phyloP scores from a whole-genome alignment of 2,888 invertebrate species.

The Melanotus villosus region DNA sequence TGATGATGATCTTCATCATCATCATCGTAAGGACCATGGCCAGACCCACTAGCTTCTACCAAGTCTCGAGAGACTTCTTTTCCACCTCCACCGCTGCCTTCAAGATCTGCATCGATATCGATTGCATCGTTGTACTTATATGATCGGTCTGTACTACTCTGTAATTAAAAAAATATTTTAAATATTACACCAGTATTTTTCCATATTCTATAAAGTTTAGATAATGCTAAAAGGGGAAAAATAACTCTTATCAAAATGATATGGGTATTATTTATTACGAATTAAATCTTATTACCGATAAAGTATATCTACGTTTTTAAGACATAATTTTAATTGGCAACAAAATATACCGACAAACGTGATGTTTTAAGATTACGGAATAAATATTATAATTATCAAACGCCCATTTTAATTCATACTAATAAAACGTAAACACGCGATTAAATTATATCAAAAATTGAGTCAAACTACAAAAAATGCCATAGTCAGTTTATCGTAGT shows the following conservation, averaged over 20 bases:
- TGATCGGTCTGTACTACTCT: slow-evolving; percentile 56
- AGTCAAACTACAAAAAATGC: no score
- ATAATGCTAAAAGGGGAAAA: background rate
- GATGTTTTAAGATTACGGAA: background rate
- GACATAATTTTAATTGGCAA: background rate
- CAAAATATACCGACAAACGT: background rate
- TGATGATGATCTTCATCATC: slow-evolving; percentile 68
- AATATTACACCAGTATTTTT: background rate
- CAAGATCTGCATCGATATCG: slow-evolving; percentile 85
- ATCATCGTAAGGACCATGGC: slow-evolving; percentile 88
- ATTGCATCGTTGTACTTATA: slow-evolving; percentile 71
- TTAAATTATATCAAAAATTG: no score
- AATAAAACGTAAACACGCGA: no score
- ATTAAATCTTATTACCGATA: background rate
- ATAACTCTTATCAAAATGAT: background rate
- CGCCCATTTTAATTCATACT: slow-evolving; percentile 9
- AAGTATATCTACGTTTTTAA: background rate
- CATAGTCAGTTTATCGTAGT: no score
- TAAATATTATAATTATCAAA: background rate
- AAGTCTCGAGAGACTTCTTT: slow-evolving; percentile 74
- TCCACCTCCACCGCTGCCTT: slow-evolving; percentile 78
- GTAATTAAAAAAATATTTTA: slow-evolving; percentile 35
- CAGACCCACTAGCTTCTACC: slow-evolving; percentile 88
- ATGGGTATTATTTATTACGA: slow-evolving; percentile 3
- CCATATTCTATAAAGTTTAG: background rate